phyloP scores from a whole-genome alignment of 1,140 invertebrate genomes.

The Delia radicum region DNA sequence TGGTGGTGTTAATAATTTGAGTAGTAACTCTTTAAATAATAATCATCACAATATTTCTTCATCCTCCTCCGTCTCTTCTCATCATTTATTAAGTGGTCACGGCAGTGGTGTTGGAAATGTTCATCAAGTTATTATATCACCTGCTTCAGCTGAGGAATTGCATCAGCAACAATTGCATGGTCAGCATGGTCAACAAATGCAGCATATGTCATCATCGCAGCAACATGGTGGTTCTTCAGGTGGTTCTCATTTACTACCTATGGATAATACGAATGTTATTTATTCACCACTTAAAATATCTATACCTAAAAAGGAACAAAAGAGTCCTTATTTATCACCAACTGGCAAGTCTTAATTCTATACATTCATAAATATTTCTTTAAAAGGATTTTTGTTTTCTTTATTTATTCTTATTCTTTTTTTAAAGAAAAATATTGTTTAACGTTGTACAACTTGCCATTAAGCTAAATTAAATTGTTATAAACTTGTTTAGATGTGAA shows the following conservation, averaged over 20 bases:
- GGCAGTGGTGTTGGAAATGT: conserved; percentile 6
- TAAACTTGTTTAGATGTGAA: no score
- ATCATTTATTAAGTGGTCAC: conserved; percentile 31
- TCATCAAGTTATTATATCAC: conserved; percentile 30
- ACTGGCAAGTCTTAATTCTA: conserved; percentile 49
- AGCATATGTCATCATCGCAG: conserved; percentile 23
- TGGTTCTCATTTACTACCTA: conserved; percentile 26
- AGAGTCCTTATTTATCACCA: conserved; percentile 87
- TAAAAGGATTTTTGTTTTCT: background rate
- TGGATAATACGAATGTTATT: conserved; percentile 38
- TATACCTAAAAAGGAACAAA: conserved; percentile 57
- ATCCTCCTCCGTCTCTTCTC: conserved; percentile 23
- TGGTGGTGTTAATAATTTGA: conserved; percentile 24
- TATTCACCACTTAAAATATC: conserved; percentile 55
- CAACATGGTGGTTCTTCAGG: conserved; percentile 25
- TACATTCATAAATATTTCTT: background rate
- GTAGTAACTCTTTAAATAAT: conserved; percentile 26
- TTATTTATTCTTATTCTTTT: background rate
- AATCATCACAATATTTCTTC: conserved; percentile 40
- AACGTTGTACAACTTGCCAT: background rate
- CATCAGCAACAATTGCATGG: conserved; percentile 36
- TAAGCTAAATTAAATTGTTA: no score
- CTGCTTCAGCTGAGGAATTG: conserved; percentile 29
- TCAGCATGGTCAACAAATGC: conserved; percentile 4
- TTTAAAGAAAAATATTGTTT: background rate